These are phyloP conservation scores for Dascyllus trimaculatus DNA, from an alignment of 2,113 vertebrate species.

Conservation along the genomic window DNA sequence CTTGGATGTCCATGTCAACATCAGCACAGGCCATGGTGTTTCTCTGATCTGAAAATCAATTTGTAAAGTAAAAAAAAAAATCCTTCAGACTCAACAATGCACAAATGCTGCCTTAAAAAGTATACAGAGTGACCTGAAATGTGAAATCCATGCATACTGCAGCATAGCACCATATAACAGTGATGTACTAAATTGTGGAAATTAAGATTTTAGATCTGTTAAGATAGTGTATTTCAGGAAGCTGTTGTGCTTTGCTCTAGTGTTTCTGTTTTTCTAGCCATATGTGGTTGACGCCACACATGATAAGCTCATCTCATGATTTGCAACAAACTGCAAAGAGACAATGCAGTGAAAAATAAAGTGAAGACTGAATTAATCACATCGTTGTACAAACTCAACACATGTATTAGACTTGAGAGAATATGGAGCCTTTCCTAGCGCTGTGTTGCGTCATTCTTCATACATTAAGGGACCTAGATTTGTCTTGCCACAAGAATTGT, in stretches of 20 bases:
- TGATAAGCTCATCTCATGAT: accelerated
- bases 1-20: slow-evolving; percentile 66
- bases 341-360: not conserved
- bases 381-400: no score
- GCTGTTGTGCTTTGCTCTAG: not conserved
- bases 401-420: no score
- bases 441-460: no score
- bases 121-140: not conserved
- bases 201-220: not conserved
- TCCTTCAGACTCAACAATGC: not conserved
- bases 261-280: not conserved
- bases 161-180: not conserved
- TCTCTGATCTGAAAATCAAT: slow-evolving; percentile 13
- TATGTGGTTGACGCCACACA: not conserved
- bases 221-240: not conserved
- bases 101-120: not conserved
- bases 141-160: not conserved
- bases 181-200: not conserved
- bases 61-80: not conserved
- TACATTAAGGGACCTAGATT: no score
- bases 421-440: no score
- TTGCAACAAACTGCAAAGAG: not conserved
- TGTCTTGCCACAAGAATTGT: no score
- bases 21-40: slow-evolving; percentile 74
- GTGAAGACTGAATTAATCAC: not conserved